Base-by-base conservation (phyloP, 2,113 vertebrate genomes). In the Sapayoa aenigma region DNA sequence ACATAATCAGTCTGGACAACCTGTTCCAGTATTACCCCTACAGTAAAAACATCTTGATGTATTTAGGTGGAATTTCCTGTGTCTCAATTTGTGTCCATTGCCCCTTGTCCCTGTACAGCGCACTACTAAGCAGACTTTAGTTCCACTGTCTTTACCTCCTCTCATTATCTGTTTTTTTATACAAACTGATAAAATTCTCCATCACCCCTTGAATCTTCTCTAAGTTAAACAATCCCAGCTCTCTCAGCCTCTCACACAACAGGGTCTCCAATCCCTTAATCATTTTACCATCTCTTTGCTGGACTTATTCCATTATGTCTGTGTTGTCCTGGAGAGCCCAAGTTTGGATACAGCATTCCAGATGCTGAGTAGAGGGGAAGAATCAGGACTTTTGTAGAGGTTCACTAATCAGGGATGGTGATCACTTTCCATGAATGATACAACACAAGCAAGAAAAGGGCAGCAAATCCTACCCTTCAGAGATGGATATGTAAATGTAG, bases 91-190 rank as follows among this genome's bases (percentile, higher is more conserved):
- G 19, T 71, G 55, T 39, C 55, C 11, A 2, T 84, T 90, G 33
- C 44, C 8, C 39, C 8, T 44, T 83, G 14, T 53, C 20, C 27
- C 55, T 87, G 55, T 30, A 37, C 14, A 53, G 55, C 50, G 7
- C 12, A 33, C 24, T 63, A 12, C 31, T 39, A 39, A 41, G 25
- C 12, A 9, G 25, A 58, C n/a, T 33, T 12, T 72, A 3, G 7
- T 56, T 76, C 22, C 9, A 23, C 6, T 79, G 28, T 41, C 46
- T 25, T 50, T 50, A 19, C 12, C 56, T 44, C 22, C 22, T 60
- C 42, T 11, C 0, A 0, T 24, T 44, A 8, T 0, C 2, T 2
- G 46, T 9, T 46, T 73, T 50, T 74, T 41, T 1, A 52, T 39
- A 22, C 18, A 66, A 55, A 31, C 14, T 2, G 1, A 9, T 63